Percentiles rank a stretch among this genome's conserved stretches.
Conservation (phyloP, 2,113 vertebrate species). For the Pionites leucogaster region DNA sequence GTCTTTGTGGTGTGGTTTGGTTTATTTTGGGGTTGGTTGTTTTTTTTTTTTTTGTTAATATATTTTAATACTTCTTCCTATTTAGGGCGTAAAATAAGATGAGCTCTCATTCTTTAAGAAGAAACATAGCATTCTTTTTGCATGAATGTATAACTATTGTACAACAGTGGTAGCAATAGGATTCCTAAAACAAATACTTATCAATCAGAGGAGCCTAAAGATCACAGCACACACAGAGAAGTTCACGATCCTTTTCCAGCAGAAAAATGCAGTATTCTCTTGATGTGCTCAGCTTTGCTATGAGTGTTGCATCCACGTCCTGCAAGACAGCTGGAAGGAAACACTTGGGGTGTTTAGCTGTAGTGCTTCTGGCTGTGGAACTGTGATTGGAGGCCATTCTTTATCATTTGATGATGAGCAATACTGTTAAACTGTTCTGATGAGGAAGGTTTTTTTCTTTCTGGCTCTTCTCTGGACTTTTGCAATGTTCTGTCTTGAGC, state of each 20-base stretch:
- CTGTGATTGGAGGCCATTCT: not conserved
- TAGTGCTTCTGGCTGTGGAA: not conserved
- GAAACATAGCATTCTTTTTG: not conserved
- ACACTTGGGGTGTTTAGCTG: not conserved
- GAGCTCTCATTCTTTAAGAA: not conserved
- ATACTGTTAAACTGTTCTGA: not conserved
- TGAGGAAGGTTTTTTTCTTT: not conserved
- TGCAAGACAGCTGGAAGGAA: not conserved
- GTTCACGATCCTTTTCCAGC: not conserved
- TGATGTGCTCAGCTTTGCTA: not conserved
- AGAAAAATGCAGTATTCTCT: not conserved
- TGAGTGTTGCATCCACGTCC: not conserved
- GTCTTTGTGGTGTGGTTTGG: not conserved
- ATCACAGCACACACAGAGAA: not conserved
- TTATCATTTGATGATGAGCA: not conserved
- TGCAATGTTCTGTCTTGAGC: not conserved
- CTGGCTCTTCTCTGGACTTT: not conserved
- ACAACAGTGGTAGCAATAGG: not conserved
- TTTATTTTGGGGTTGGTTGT: not conserved
- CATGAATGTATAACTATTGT: not conserved
- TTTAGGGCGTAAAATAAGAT: not conserved
- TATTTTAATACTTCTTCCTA: not conserved
- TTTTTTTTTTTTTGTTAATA: not conserved
- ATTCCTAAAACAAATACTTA: not conserved
- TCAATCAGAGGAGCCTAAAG: not conserved